These are phyloP conservation scores for Phlogophora meticulosa DNA, from an alignment of 2,888 invertebrate species.

Conservation along the genomic window DNA sequence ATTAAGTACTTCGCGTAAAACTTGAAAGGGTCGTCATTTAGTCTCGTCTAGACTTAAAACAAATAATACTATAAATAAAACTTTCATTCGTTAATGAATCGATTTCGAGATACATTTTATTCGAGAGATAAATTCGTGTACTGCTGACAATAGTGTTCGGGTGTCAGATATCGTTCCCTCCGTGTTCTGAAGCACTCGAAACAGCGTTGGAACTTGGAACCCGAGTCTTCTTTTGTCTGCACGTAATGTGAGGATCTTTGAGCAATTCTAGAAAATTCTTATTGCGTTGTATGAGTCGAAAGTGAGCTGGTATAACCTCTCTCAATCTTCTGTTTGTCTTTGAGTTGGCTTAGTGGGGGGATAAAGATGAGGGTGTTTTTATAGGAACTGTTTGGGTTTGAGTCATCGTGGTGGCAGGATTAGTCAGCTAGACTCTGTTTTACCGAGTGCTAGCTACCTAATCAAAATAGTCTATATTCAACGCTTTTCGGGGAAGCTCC, in stretches of 20 bases:
- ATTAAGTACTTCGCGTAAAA: conserved; percentile 19
- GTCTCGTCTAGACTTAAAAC: conserved; percentile 52
- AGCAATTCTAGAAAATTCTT: conserved; percentile 56
- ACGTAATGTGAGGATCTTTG: conserved; percentile 54
- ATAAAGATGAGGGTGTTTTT: background rate
- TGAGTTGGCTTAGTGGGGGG: background rate
- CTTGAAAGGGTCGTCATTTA: conserved; percentile 7
- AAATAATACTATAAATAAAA: conserved; percentile 44
- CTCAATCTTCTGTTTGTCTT: conserved; percentile 24
- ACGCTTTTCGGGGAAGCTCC: no score
- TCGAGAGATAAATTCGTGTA: conserved; percentile 24
- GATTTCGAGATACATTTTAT: conserved; percentile 37
- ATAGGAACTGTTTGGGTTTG: no score
- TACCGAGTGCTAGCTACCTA: no score
- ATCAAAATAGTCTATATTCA: no score
- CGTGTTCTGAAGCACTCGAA: conserved; percentile 42
- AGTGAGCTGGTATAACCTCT: conserved; percentile 39
- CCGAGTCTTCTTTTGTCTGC: conserved; percentile 59
- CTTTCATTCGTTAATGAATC: conserved; percentile 45
- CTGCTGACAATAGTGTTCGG: conserved; percentile 39
- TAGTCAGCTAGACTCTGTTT: no score
- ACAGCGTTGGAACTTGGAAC: conserved; percentile 31
- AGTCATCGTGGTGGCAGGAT: no score
- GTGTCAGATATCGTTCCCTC: conserved; percentile 42
- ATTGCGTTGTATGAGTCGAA: conserved; percentile 51